These are phyloP conservation scores for Mustela lutreola DNA, from an alignment of 2,113 vertebrate genomes.

Conservation along the genomic window DNA sequence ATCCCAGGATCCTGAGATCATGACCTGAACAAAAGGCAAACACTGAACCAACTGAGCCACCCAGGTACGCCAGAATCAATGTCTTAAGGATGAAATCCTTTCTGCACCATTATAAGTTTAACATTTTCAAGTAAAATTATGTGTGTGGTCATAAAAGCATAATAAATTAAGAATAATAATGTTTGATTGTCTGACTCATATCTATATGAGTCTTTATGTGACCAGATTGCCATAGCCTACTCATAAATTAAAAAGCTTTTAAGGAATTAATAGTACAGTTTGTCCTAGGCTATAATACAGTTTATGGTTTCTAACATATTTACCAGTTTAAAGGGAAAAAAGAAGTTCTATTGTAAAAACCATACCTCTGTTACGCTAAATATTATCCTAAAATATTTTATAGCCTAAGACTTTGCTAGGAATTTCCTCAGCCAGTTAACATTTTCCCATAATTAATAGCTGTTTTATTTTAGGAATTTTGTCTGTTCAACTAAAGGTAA, in stretches of 20 bases:
- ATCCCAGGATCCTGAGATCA: background rate
- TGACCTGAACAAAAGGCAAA: background rate
- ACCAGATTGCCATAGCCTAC: slow-evolving; percentile 77
- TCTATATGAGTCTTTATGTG: slow-evolving; percentile 78
- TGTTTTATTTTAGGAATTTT: slow-evolving; percentile 5
- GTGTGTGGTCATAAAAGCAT: slow-evolving; percentile 82
- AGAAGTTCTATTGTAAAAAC: slow-evolving; percentile 22
- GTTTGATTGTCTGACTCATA: slow-evolving; percentile 82
- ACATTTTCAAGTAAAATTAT: slow-evolving; percentile 86
- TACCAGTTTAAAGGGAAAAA: slow-evolving; percentile 71
- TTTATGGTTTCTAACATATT: slow-evolving; percentile 73
- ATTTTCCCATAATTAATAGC: slow-evolving; percentile 33
- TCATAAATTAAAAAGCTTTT: slow-evolving; percentile 84
- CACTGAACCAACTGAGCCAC: background rate
- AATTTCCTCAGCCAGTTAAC: slow-evolving; percentile 24
- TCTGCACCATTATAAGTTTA: slow-evolving; percentile 81
- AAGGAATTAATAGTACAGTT: slow-evolving; percentile 81
- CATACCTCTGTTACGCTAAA: slow-evolving; percentile 21
- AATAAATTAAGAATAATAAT: slow-evolving; percentile 80
- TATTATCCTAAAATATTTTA: slow-evolving; percentile 44
- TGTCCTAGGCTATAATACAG: slow-evolving; percentile 60
- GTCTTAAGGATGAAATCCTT: slow-evolving; percentile 77
- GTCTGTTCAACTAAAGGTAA: slow-evolving; percentile 16
- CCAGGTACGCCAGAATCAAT: background rate
- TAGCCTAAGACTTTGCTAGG: slow-evolving; percentile 16